These are phyloP conservation scores for Phalanger gymnotis DNA, from an alignment of 2,797 vertebrate genomes.

Conservation along the genomic window DNA sequence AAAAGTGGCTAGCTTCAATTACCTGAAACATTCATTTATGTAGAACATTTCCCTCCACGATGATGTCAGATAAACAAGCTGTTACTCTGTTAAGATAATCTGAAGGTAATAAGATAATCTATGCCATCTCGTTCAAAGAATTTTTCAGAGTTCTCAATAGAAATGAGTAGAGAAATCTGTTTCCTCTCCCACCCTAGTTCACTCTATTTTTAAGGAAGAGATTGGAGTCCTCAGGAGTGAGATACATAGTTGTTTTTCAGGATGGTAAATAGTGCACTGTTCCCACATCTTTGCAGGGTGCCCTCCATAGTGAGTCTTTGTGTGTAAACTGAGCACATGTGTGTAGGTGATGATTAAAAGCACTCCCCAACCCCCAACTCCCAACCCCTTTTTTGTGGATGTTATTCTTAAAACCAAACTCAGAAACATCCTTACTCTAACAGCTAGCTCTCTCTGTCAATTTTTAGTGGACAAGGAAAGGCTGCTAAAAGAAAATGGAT, in stretches of 20 bases:
- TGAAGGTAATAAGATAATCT: no score
- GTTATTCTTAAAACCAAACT: slow-evolving; percentile 47
- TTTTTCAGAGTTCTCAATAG: background rate
- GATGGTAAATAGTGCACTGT: slow-evolving; percentile 87
- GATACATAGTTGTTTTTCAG: slow-evolving; percentile 67
- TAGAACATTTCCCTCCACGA: no score
- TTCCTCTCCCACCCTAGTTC: background rate
- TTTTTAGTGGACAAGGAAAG: slow-evolving; percentile 81
- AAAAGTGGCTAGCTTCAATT: no score
- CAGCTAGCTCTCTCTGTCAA: slow-evolving; percentile 46
- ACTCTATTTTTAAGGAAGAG: background rate
- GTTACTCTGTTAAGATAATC: no score
- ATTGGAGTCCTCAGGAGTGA: background rate
- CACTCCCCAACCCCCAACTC: slow-evolving; percentile 13
- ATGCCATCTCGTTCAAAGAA: background rate
- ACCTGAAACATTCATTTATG: no score
- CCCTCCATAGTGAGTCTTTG: slow-evolving; percentile 82
- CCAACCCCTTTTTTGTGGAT: slow-evolving; percentile 1
- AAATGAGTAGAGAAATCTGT: background rate
- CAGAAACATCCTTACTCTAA: slow-evolving; percentile 52
- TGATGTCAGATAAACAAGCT: no score
- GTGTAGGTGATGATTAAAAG: slow-evolving; percentile 69
- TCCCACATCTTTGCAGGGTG: slow-evolving; percentile 83
- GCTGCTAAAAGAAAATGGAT: slow-evolving; percentile 86
- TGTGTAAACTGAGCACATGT: slow-evolving; percentile 82